Base-by-base conservation (phyloP, 2,888 invertebrate species). In the Tipula unca region DNA sequence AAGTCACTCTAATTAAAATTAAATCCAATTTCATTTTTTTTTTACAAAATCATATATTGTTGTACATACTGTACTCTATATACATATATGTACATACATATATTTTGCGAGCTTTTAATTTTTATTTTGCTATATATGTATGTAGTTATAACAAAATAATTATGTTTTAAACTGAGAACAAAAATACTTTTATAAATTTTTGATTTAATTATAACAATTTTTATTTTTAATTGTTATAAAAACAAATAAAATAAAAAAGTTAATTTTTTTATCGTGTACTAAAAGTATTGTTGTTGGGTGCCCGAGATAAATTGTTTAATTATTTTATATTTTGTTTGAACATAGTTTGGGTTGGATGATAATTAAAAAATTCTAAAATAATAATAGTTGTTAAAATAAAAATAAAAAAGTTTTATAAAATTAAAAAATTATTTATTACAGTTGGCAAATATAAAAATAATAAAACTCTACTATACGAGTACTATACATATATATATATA, bases 291-390 rank as follows among this genome's bases (percentile, higher is more conserved):
- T 69, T 69, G 69, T 69, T 69, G 13, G 25, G 25, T 14, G n/a
- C n/a, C n/a, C 69, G 10, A 69, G 25, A 20, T 25, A 69, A 69
- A 69, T 48, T 48, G 48, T 48, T 48, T 48, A 69, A 69, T 69
- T 69, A 69, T 69, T 48, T 48, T 48, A 20, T n/a, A n/a, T 48
- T 48, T 48, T 48, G 48, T 48, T 69, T 25, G 69, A 25, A 69
- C 69, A 69, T 69, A 69, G 48, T 48, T 48, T n/a, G 48, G 48
- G 20, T 69, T 20, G 69, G 69, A 25, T 69, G 69, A 69, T 10
- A 69, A 69, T 69, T 69, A 69, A 69, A 69, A 69, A 69, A 69
- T n/a, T 69, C 69, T 69, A 69, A 69, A 48, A 48, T 48, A 48
- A 48, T 48, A 48, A 48, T 48, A 48, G 17, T 69, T 8, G 32